A percentile compares a stretch with the other conserved stretches of the same genome.
Conservation (phyloP, 2,797 vertebrate species). For the Tapirus indicus region DNA sequence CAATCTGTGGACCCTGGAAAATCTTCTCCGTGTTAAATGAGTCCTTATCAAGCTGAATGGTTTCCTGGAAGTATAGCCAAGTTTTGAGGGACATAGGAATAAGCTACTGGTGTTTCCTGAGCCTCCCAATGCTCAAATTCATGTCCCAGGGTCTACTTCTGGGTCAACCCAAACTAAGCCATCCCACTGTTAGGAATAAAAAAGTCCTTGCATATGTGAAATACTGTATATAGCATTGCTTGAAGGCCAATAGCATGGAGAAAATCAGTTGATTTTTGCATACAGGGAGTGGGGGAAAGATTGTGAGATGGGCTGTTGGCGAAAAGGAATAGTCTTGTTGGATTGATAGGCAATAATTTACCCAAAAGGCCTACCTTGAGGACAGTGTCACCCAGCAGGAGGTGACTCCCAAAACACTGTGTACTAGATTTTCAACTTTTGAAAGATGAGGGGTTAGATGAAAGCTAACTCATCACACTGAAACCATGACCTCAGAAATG, state of each 20-base stretch:
- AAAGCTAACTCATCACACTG: background rate
- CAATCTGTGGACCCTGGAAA: background rate
- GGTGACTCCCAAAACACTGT: background rate
- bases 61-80: background rate
- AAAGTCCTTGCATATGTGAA: background rate
- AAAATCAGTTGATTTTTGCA: background rate
- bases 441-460: background rate
- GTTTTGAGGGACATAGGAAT: background rate
- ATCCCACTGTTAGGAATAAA: background rate
- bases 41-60: background rate
- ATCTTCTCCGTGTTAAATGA: background rate
- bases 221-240: background rate
- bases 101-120: background rate
- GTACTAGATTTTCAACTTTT: background rate
- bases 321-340: background rate
- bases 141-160: background rate
- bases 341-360: background rate
- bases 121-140: background rate
- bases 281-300: background rate
- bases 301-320: background rate
- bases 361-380: background rate
- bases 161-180: background rate
- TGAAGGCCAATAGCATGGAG: background rate
- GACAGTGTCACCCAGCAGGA: background rate
- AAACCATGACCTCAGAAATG: background rate